Conservation (phyloP, 2,888 invertebrate genomes). For the Drosophila nigritarsus region DNA sequence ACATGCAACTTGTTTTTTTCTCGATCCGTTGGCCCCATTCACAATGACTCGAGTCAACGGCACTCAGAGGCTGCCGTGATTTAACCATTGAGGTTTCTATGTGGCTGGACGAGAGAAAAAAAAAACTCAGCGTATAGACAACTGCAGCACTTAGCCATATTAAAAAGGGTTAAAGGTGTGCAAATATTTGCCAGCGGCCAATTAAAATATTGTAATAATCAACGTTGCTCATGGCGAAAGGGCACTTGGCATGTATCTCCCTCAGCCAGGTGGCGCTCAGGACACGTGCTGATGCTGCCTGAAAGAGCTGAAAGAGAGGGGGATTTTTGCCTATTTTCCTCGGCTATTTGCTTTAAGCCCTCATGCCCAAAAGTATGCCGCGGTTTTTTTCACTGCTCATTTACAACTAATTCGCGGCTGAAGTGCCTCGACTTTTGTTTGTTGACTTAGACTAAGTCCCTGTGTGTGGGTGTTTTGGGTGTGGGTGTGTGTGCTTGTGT, state of each 20-base stretch:
- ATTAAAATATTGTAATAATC: slow-evolving; percentile 80
- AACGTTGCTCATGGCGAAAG: slow-evolving; percentile 28
- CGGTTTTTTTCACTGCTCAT: slow-evolving; percentile 37
- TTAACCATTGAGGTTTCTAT: slow-evolving; percentile 32
- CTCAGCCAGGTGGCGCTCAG: slow-evolving; percentile 32
- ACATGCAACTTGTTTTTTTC: slow-evolving; percentile 5
- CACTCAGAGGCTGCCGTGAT: slow-evolving; percentile 26
- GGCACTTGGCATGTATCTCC: neutral
- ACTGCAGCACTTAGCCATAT: slow-evolving; percentile 71
- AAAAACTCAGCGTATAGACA: slow-evolving; percentile 35
- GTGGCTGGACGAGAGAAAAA: slow-evolving; percentile 42
- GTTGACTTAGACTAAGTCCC: slow-evolving; percentile 44
- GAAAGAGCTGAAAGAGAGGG: neutral
- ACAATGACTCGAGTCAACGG: slow-evolving; percentile 30
- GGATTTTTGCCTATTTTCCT: slow-evolving; percentile 1
- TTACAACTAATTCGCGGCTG: slow-evolving; percentile 54
- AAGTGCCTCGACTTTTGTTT: slow-evolving; percentile 53
- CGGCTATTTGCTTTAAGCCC: slow-evolving; percentile 56
- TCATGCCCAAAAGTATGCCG: slow-evolving; percentile 67
- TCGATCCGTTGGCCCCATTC: slow-evolving; percentile 22
- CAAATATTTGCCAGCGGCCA: slow-evolving; percentile 79
- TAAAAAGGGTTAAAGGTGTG: slow-evolving; percentile 82
- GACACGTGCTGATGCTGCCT: slow-evolving; percentile 33
- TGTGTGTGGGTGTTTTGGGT: slow-evolving; percentile 6
- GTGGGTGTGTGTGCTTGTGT: slow-evolving; percentile 2